Conservation (phyloP, 2,797 vertebrate species). For the Manis javanica region DNA sequence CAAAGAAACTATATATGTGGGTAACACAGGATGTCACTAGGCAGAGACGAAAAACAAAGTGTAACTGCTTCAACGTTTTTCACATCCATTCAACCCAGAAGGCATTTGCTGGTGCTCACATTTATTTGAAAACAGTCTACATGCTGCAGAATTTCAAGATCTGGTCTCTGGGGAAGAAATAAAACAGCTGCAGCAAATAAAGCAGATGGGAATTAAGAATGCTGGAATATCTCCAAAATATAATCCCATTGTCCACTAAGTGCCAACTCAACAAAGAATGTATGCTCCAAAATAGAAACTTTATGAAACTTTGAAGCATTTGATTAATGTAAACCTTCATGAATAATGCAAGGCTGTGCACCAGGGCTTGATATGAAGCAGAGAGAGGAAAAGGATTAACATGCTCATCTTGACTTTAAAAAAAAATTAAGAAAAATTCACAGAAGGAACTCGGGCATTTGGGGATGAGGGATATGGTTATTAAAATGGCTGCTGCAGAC, state of each 20-base stretch:
- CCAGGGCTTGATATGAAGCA: conserved; percentile 58
- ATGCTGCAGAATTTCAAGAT: conserved; percentile 40
- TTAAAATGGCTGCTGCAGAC: conserved; percentile 56
- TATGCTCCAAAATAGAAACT: conserved; percentile 79
- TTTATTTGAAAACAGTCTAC: conserved; percentile 56
- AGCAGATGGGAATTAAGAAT: conserved; percentile 82
- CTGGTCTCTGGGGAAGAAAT: conserved; percentile 61
- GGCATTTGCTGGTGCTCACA: not conserved
- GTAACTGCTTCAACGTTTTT: not conserved
- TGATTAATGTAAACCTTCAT: conserved; percentile 81
- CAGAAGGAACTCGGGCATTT: conserved; percentile 62
- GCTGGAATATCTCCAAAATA: conserved; percentile 70
- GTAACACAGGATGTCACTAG: not conserved
- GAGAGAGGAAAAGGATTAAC: conserved; percentile 66
- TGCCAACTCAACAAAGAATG: conserved; percentile 72
- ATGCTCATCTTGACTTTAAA: conserved; percentile 67
- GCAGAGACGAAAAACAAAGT: not conserved
- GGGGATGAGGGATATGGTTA: conserved; percentile 27
- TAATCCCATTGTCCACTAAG: conserved; percentile 70
- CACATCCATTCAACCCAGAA: not conserved
- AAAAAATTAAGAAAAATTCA: conserved; percentile 58
- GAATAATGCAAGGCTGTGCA: conserved; percentile 81
- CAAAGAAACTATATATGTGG: not conserved
- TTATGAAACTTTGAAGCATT: conserved; percentile 81
- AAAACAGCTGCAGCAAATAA: conserved; percentile 74